These are phyloP conservation scores for Cacatua alba DNA, from an alignment of 2,113 vertebrate species.

Conservation along the genomic window DNA sequence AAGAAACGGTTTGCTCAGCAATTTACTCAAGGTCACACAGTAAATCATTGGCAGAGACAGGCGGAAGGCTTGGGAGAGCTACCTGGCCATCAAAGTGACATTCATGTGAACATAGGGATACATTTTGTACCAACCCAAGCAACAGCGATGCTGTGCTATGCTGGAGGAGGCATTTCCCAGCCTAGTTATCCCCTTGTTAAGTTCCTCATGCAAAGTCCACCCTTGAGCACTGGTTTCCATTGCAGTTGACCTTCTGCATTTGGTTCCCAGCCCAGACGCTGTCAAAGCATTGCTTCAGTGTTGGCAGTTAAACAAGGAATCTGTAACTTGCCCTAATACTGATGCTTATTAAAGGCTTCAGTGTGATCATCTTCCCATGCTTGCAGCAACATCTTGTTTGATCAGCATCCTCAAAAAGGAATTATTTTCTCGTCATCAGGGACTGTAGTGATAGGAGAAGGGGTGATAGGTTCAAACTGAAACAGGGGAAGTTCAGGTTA, in stretches of 20 bases:
- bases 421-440: neutral
- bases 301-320: neutral
- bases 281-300: neutral
- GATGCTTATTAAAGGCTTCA: slow-evolving; percentile 21
- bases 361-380: neutral
- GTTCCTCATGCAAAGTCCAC: slow-evolving; percentile 11
- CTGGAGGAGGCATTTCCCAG: neutral
- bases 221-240: neutral
- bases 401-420: neutral
- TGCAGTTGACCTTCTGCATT: neutral
- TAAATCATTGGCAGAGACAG: neutral
- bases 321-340: neutral
- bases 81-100: neutral
- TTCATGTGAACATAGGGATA: neutral
- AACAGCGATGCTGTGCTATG: neutral
- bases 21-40: neutral
- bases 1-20: neutral
- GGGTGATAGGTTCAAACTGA: neutral
- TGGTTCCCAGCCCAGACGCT: neutral
- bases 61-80: neutral
- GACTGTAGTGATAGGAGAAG: neutral
- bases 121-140: neutral
- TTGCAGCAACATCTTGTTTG: neutral
- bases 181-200: neutral
- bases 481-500: neutral